Base-by-base conservation (phyloP, 2,113 vertebrate species). In the Rallus limicola region DNA sequence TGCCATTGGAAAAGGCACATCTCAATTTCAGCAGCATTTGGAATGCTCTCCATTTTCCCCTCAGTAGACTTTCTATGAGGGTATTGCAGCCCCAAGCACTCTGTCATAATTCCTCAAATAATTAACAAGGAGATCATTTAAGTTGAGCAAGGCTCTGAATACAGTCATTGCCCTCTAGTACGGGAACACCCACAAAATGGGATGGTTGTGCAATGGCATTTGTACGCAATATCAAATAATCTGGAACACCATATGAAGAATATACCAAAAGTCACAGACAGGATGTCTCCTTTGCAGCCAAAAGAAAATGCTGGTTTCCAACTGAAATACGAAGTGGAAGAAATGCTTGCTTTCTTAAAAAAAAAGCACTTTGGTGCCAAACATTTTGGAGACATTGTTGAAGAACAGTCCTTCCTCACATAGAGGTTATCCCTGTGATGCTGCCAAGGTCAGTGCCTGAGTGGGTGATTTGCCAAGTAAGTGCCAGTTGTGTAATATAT, bases 391-490 rank as follows among this genome's bases (percentile, higher is more conserved):
- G 85, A 96, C 90, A 96, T 92, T 97, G 97, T 96, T 82, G 86
- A 96, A 90, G 96, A 97, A 97, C 93, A 96, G 95, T 97, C 95
- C 81, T 93, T 94, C 86, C 94, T 96, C 93, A 93, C 95, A 98
- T 44, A 97, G 92, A 96, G 82, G 90, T 97, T 96, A 96, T 76
- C 83, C 97, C 94, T 97, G 86, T 96, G 91, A 90, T 82, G 64
- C 90, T 98, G 98, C 98, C 97, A 97, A 97, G 96, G 97, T 92
- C 96, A 92, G 84, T 65, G 95, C 88, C 90, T 94, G 84, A 72
- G 72, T 15, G 64, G 68, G 48, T 97, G 94, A 95, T 93, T 90
- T 96, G 98, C 98, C 98, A 98, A 98, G 92, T 44, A 97, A 98
- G 81, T 98, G 98, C 96, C 98, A 97, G 91, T 97, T 77, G 86